Percentiles rank a stretch among this genome's conserved stretches.
Evolutionary conservation across 2,797 vertebrate genomes (phyloP).

Genomic region (Tragelaphus eurycerus): DNA sequence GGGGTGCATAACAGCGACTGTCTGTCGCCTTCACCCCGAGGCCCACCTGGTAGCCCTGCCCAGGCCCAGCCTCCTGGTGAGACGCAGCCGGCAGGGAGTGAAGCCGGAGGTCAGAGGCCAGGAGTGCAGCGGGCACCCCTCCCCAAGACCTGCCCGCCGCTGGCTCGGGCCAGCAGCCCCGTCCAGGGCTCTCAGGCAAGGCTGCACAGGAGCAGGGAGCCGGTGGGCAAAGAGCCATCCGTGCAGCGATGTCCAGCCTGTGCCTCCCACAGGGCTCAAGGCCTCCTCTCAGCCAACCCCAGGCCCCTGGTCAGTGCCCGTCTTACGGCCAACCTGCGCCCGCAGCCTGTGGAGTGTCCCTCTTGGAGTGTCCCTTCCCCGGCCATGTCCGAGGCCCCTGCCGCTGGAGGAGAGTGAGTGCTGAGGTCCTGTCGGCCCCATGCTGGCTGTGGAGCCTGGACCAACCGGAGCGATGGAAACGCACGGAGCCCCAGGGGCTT

Average conservation of each 20-base stretch:
- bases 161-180: fast-evolving
- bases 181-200: fast-evolving
- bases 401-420: fast-evolving
- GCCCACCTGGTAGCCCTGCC: background rate
- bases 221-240: background rate
- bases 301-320: fast-evolving
- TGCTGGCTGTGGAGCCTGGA: background rate
- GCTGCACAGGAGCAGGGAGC: background rate
- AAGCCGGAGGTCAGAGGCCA: background rate
- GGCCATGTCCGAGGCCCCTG: fast-evolving
- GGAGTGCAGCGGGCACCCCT: fast-evolving
- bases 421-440: fast-evolving
- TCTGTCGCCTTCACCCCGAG: background rate
- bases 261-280: fast-evolving
- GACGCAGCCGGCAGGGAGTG: fast-evolving
- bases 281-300: background rate
- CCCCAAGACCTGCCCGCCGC: fast-evolving
- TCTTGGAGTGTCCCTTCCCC: background rate
- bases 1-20: fast-evolving
- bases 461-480: fast-evolving
- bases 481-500: fast-evolving
- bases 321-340: background rate
- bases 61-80: background rate
- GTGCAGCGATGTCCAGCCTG: fast-evolving
- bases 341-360: no score